Evolutionary conservation across 2,797 vertebrate species (phyloP).

Genomic region (Phataginus tetradactyla): DNA sequence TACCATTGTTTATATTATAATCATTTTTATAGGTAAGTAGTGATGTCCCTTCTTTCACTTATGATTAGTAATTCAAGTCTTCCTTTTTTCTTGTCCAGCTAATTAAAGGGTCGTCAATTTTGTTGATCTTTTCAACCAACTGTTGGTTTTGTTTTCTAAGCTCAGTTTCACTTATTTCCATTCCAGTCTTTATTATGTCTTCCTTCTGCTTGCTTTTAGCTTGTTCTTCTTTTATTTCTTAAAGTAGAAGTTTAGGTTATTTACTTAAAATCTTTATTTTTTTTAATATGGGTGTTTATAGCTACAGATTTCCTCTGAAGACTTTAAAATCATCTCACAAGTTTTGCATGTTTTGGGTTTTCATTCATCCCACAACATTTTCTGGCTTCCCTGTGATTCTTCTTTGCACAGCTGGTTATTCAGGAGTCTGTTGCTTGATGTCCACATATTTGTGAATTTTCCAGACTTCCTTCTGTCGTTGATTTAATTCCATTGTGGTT

Average conservation of each 20-base stretch:
- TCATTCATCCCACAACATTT: not conserved
- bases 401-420: not conserved
- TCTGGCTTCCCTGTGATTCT: not conserved
- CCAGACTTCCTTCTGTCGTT: not conserved
- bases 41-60: not conserved
- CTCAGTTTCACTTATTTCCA: not conserved
- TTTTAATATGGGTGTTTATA: not conserved
- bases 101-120: not conserved
- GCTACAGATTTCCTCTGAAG: not conserved
- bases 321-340: not conserved
- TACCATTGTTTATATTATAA: not conserved
- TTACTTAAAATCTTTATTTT: not conserved
- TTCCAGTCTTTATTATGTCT: not conserved
- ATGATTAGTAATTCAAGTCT: not conserved
- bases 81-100: not conserved
- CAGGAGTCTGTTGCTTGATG: not conserved
- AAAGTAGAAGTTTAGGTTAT: not conserved
- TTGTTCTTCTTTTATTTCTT: not conserved
- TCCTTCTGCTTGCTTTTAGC: not conserved
- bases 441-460: not conserved
- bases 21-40: not conserved
- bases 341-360: not conserved
- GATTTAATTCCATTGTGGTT: not conserved
- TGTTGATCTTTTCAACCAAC: not conserved
- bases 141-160: not conserved